Base-by-base conservation (phyloP, 2,888 invertebrate genomes). In the Stenichneumon culpator region DNA sequence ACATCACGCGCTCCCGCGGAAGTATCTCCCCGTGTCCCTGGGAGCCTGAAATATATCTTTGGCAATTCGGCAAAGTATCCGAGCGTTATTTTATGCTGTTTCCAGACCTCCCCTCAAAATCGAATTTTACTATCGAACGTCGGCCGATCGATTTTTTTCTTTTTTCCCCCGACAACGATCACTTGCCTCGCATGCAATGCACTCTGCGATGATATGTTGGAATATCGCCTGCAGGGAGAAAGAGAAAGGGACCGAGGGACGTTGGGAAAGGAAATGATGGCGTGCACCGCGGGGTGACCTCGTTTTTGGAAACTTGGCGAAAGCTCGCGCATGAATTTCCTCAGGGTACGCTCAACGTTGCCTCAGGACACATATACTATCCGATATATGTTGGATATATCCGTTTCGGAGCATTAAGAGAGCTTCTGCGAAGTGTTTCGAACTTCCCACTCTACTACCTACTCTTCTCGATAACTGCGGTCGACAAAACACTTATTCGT, bases 311-410 rank as follows among this genome's bases (percentile, higher is more conserved):
- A 82, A 85, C 60, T 79, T 79, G 79, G 74, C 79, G 70, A 79
- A 72, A 75, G 70, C 74, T 85, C 75, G 75, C 50, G 79, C 79
- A 75, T 60, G 82, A 79, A 86, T 82, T 81, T 72, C 84, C 84
- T 80, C 57, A 28, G 83, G 83, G 78, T 81, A 65, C 72, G 70
- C 82, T 82, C 74, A 75, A 39, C 52, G 50, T 75, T 81, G 57
- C 74, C 67, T 52, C 47, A 69, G 60, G 57, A 52, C 54, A 67
- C 63, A 44, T 60, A 36, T 67, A 68, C 54, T 22, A 14, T 67
- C 63, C 28, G 25, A 28, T 72, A 60, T 80, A 83, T 80, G 44
- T 47, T 47, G 44, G 44, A 47, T 47, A 47, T 47, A 47, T 47
- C 44, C 16, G 16, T 14, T 47, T 47, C 44, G 44, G 44, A 11